Conservation (phyloP, 2,113 vertebrate species). For the Chloropsis hardwickii region DNA sequence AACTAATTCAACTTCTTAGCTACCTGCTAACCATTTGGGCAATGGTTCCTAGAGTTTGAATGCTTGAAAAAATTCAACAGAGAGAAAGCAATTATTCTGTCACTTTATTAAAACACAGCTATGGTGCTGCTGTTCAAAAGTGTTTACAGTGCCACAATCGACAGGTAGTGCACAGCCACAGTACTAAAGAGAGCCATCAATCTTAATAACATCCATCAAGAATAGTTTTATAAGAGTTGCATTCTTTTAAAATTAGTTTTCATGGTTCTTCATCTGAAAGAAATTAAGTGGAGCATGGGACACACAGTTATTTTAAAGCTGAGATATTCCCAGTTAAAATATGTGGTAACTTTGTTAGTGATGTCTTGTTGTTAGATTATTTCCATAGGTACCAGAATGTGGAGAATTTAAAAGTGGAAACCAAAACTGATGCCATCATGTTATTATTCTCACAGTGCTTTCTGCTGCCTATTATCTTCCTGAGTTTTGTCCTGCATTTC, state of each 20-base stretch:
- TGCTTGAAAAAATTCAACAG: background rate
- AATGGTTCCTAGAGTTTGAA: background rate
- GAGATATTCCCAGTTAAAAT: background rate
- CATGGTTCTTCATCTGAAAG: background rate
- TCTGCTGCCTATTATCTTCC: background rate
- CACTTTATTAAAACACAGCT: background rate
- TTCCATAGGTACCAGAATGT: background rate
- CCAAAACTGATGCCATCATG: background rate
- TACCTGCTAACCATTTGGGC: constrained; percentile 19
- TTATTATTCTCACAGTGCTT: background rate
- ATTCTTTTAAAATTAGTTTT: background rate
- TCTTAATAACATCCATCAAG: background rate
- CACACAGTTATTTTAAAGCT: background rate
- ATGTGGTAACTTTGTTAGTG: background rate
- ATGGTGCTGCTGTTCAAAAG: background rate
- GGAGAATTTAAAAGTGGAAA: background rate
- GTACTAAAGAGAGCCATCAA: background rate
- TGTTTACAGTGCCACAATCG: background rate
- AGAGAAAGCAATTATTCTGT: background rate
- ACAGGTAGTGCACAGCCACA: background rate
- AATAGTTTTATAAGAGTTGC: background rate
- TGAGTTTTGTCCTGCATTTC: background rate
- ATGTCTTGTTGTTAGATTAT: background rate
- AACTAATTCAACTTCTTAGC: constrained; percentile 4
- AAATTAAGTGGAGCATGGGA: background rate